Conservation (phyloP, 2,888 invertebrate genomes). For the Amiota mariae region DNA sequence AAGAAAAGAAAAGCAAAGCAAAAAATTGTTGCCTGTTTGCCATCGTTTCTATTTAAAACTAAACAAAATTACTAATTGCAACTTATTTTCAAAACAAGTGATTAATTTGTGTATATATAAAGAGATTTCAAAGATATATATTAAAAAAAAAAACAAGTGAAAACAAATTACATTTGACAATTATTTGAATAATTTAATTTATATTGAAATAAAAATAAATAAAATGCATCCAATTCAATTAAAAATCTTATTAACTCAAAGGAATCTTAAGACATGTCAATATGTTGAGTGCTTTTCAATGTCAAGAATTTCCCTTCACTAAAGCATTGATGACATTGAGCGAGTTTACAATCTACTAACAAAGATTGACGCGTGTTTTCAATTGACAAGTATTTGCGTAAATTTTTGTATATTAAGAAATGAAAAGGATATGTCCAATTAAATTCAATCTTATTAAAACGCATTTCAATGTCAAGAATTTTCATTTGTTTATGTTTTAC, state of each 20-base stretch:
- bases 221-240: too few species aligned
- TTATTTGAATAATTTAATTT: not conserved
- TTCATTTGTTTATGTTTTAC: too few species aligned
- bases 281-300: conserved; percentile 54
- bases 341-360: conserved; percentile 13
- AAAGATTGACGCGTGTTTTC: not conserved
- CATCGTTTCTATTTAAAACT: not conserved
- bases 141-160: not conserved
- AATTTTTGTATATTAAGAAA: too few species aligned
- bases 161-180: conserved; percentile 27
- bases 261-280: too few species aligned
- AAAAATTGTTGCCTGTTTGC: not conserved
- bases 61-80: conserved; percentile 20
- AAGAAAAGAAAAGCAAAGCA: not conserved
- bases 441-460: too few species aligned
- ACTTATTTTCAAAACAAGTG: conserved; percentile 25
- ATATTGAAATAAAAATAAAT: too few species aligned
- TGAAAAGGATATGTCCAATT: too few species aligned
- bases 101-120: conserved; percentile 9
- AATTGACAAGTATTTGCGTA: not conserved
- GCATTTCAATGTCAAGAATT: too few species aligned
- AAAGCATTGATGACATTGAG: conserved; percentile 18
- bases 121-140: not conserved
- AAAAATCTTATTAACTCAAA: too few species aligned
- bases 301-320: conserved; percentile 51